Base-by-base conservation (phyloP, 2,888 invertebrate genomes). In the Heliconius cydno region DNA sequence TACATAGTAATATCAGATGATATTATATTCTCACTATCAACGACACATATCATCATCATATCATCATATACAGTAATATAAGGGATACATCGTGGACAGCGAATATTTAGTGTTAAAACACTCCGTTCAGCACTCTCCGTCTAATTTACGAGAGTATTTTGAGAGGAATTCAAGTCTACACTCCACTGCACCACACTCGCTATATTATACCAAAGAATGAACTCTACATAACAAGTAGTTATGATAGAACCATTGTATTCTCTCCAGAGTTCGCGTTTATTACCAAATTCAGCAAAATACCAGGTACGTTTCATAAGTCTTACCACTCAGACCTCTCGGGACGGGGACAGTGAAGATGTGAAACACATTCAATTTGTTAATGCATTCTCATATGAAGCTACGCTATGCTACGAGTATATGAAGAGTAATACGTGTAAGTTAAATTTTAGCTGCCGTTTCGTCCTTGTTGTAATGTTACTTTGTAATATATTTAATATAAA, bases 341-440 rank as follows among this genome's bases (percentile, higher is more conserved):
- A 66, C 25, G 41, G 22, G 19, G 41, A 75, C 41, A 22, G 22
- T 38, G 41, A n/a, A 66, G 65, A 67, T 73, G 72, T n/a, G 41
- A 46, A 65, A 41, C 60, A 46, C 22, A 68, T 72, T 60, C 74
- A 79, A 66, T 78, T 71, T 76, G 57, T 79, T 75, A 75, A 75
- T 66, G 66, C 75, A 72, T 80, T 38, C 74, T 65, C 81, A 78
- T 73, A 73, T 34, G 73, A 60, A 73, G 73, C 70, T 70, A 70
- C 25, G 65, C 28, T 28, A 28, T 25, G 25, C 28, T 28, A 5
- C 1, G 41, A 41, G 60, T 73, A 22, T 73, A 73, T 60, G n/a
- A 60, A 60, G n/a, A 7, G 60, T 7, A 22, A 72, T 72, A 73
- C 9, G 30, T 73, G n/a, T 57, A 60, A n/a, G 34, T 60, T 72